Evolutionary conservation across 2,113 vertebrate species (phyloP), one percentile per base, ranked within the genome.

Genomic region (Takifugu flavidus): DNA sequence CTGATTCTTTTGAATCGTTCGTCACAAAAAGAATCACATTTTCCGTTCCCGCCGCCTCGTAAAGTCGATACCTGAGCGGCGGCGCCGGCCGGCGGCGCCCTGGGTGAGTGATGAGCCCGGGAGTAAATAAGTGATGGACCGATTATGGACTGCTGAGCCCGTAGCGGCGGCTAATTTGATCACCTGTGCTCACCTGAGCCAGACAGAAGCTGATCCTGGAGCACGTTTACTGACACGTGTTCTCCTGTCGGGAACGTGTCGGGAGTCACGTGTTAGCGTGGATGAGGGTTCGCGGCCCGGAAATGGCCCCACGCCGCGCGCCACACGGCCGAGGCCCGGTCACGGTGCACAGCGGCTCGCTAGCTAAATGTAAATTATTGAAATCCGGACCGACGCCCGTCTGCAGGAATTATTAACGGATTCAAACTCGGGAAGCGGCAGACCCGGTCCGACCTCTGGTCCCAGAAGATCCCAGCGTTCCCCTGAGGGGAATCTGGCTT

Each of bases 121-220:
- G 69, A 63, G 80, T 85, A 81, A 87, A 87, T 87, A 82, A 84
- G 75, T 82, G 84, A 87, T 62, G 60, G 82, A 83, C 80, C 78
- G 70, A 86, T 88, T 87, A 88, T 81, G 74, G 75, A 86, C 77
- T 1, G 20, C 20, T 20, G 20, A 20, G 20, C 20, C 20, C 20
- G 20, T 20, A 20, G 20, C 20, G 20, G 20, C 20, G 20, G 20
- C 20, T 20, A 20, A 20, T 20, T 20, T 20, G 20, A 20, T 20
- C 20, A 20, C 20, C 20, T 20, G 20, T 20, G 20, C 20, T 20
- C 20, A 20, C 20, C 20, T 20, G 20, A 20, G 20, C 20, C 49
- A 66, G 66, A 27, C 31, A 39, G 50, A 53, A 62, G 7, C 34
- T 39, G 8, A 10, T 1, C 34, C 61, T 53, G 53, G 55, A 52